These are phyloP conservation scores for Microctenopoma stevenorrisi DNA, from an alignment of 2,797 vertebrate genomes.

Conservation along the genomic window DNA sequence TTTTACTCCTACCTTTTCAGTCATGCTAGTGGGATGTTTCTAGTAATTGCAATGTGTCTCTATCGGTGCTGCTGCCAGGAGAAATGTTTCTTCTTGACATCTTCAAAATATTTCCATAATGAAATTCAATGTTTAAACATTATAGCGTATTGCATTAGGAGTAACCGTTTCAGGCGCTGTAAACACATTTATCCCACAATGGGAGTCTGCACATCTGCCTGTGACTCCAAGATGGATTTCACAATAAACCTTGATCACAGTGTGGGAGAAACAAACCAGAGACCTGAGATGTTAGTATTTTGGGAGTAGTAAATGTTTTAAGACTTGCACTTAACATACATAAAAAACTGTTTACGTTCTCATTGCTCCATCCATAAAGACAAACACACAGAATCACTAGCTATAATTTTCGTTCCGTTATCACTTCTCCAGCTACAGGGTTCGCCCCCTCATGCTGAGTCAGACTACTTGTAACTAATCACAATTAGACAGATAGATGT, in stretches of 20 bases:
- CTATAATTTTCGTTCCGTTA: slow-evolving; percentile 60
- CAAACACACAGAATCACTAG: slow-evolving; percentile 21
- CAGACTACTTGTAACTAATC: slow-evolving; percentile 30
- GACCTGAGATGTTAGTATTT: slow-evolving; percentile 3
- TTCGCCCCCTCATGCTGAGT: slow-evolving; percentile 40
- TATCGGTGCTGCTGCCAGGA: too few species aligned
- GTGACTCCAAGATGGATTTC: slow-evolving; percentile 13
- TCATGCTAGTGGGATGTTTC: too few species aligned
- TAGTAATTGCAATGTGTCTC: neutral
- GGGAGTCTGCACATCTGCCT: slow-evolving; percentile 14
- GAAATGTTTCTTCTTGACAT: neutral
- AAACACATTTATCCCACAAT: neutral
- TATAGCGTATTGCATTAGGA: slow-evolving; percentile 1
- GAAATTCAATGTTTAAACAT: slow-evolving; percentile 2
- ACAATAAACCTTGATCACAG: slow-evolving; percentile 18
- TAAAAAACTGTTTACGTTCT: neutral
- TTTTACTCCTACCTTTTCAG: slow-evolving; percentile 4
- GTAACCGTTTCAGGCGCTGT: neutral
- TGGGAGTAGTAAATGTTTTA: neutral
- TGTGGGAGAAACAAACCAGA: slow-evolving; percentile 20
- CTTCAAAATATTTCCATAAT: neutral
- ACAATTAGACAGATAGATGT: slow-evolving; percentile 45
- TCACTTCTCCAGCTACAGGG: slow-evolving; percentile 45
- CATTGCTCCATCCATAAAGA: neutral
- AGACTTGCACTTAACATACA: neutral